A percentile compares a stretch with the other conserved stretches of the same genome.
These are phyloP conservation scores for Clarias batrachus DNA, from an alignment of 2,113 vertebrate genomes.

Conservation along the genomic window DNA sequence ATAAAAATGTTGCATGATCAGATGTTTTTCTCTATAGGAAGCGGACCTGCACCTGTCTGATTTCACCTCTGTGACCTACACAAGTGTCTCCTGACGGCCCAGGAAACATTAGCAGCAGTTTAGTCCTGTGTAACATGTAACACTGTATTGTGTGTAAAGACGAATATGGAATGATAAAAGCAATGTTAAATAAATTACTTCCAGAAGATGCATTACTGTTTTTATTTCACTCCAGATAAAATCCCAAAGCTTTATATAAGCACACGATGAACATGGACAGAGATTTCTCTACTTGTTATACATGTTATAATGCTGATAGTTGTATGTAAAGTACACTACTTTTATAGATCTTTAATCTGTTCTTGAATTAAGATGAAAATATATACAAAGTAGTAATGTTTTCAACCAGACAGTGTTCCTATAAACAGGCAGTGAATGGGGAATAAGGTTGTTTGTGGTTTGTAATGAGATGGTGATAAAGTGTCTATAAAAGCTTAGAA, in stretches of 20 bases:
- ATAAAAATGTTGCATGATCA: neutral
- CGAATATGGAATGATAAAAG: neutral
- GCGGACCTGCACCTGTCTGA: too few species aligned
- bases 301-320: neutral
- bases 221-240: neutral
- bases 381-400: too few species aligned
- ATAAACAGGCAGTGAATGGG: neutral
- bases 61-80: too few species aligned
- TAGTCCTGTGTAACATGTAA: neutral
- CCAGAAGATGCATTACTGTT: neutral
- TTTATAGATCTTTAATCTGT: neutral
- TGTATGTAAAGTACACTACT: neutral
- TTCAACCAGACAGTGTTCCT: neutral
- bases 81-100: too few species aligned
- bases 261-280: neutral
- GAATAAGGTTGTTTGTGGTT: neutral
- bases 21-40: neutral
- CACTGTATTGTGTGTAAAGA: neutral
- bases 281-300: neutral
- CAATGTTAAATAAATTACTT: neutral
- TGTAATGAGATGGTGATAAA: neutral
- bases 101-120: neutral
- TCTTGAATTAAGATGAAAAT: too few species aligned
- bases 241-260: neutral
- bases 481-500: too few species aligned